Evolutionary conservation across 1,140 invertebrate genomes (phyloP).

Genomic region (Musca domestica): DNA sequence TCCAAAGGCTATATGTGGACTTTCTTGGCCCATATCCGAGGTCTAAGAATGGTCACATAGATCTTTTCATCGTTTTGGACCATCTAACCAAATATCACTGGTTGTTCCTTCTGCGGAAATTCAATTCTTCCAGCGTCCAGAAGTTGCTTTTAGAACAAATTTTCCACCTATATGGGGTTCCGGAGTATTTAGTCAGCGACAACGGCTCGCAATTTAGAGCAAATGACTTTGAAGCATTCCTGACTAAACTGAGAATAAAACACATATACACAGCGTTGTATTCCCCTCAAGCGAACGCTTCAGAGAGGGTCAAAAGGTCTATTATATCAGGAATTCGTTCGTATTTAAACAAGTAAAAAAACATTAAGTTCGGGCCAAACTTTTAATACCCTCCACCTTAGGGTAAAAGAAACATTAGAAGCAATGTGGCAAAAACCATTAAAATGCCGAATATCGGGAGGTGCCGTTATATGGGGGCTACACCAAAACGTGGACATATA

Average conservation of each 20-base stretch:
- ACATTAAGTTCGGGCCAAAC: too few relatives aligned
- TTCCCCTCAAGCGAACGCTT: slow-evolving; percentile 29
- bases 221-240: slow-evolving; percentile 29
- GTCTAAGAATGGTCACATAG: slow-evolving; percentile 23
- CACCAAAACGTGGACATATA: too few relatives aligned
- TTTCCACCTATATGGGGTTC: too few relatives aligned
- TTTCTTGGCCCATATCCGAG: slow-evolving; percentile 26
- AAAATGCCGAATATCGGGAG: too few relatives aligned
- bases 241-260: slow-evolving; percentile 25
- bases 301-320: slow-evolving; percentile 1
- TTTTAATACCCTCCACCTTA: too few relatives aligned
- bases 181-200: slow-evolving; percentile 35
- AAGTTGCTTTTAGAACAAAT: too few relatives aligned
- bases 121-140: slow-evolving; percentile 27
- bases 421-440: too few relatives aligned
- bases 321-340: not conserved
- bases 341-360: too few relatives aligned
- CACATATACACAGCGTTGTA: slow-evolving; percentile 26
- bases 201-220: slow-evolving; percentile 35
- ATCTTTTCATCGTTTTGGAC: too few relatives aligned
- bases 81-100: slow-evolving; percentile 29
- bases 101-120: slow-evolving; percentile 23
- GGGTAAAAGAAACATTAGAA: too few relatives aligned
- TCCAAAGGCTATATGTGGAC: slow-evolving; percentile 24
- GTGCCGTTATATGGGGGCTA: too few relatives aligned